Evolutionary conservation across 2,888 invertebrate species (phyloP).

Genomic region (Nomada ferruginata): DNA sequence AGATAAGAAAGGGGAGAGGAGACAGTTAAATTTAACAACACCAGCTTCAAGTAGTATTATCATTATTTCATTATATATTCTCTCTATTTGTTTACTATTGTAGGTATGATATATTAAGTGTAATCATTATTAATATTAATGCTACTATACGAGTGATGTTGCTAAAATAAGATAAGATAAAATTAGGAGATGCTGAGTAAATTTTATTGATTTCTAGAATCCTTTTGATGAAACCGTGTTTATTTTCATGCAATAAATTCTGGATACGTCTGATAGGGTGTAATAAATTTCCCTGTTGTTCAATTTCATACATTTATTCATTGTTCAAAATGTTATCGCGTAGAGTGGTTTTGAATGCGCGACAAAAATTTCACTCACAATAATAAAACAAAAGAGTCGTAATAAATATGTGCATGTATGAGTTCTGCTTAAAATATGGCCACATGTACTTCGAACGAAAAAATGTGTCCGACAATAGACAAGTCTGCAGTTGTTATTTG

Average conservation of each 20-base stretch:
- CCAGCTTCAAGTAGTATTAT: no score
- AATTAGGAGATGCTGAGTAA: no score
- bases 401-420: conserved; percentile 8
- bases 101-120: no score
- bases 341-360: background rate
- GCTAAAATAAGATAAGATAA: no score
- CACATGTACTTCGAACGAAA: background rate
- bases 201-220: no score
- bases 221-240: background rate
- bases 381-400: conserved; percentile 6
- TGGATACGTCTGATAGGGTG: background rate
- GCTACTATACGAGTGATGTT: no score
- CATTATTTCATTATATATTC: no score
- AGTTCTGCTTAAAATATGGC: background rate
- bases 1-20: no score
- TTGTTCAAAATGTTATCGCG: background rate
- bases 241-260: background rate
- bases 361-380: conserved; percentile 10
- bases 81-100: no score
- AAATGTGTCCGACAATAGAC: conserved; percentile 3
- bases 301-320: background rate
- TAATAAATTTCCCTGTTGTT: background rate
- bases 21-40: no score
- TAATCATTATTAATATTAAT: no score
- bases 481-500: background rate